Base-by-base conservation (phyloP, 1,140 invertebrate genomes). In the Alviniconcha marisindica region DNA sequence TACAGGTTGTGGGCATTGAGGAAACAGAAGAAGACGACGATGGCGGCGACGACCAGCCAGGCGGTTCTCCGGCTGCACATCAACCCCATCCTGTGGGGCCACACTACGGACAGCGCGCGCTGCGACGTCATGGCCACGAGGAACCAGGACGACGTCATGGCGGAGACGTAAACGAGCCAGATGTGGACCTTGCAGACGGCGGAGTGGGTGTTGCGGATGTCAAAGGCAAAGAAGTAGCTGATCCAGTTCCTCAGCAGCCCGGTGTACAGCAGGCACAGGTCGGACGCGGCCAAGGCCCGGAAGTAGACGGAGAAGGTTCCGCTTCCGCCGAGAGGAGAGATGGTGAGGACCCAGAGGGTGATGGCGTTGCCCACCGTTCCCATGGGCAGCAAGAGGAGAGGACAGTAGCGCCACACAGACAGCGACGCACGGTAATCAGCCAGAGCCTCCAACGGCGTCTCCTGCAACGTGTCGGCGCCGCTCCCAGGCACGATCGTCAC, bases 191-290 rank as follows among this genome's bases (percentile, higher is more conserved):
- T 87, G 83, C 90, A 90, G 3, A 87, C 56, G 7, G 63, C 18
- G 12, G 38, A 31, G 15, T 82, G 66, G 21, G 83, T 36, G 4
- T 84, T 4, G 24, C 89, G 73, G 0, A 90, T 44, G 24, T 89
- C 89, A 2, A 85, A 2, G 1, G 86, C 83, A 48, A 88, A 88
- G 15, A 54, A 44, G 51, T 81, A 86, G 2, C 38, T 83, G 4
- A 90, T 73, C 88, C 88, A 88, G 18, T 87, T 83, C 18, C 89
- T 60, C 0, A 89, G 80, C 12, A 90, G 83, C 0, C 89, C 89
- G 0, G 84, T 73, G 38, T 85, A 88, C 0, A 90, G 80, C 12
- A 89, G 84, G 7, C 56, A 38, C 12, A 87, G 42, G 54, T 90
- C 89, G 3, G 85, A 80, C 7, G 86, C 28, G 31, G 88, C 88